phyloP scores from a whole-genome alignment of 1,140 invertebrate species.

The Babylonia areolata region DNA sequence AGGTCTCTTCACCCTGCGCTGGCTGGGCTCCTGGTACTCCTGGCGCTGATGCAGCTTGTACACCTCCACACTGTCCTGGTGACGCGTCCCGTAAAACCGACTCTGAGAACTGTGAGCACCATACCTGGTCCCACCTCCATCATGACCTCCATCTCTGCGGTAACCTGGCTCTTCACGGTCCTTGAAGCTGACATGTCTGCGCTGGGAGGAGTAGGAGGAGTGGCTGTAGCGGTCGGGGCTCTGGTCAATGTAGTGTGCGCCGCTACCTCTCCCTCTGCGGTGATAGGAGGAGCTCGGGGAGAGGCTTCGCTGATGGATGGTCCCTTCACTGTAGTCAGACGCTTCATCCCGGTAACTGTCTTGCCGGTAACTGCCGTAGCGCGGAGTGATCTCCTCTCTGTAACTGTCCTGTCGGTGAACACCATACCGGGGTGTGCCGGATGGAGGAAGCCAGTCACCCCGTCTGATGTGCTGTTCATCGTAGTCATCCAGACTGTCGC shows the following conservation, averaged over 20 bases:
- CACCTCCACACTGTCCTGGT: neutral
- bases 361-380: constrained; percentile 14
- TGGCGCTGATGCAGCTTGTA: neutral
- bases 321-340: constrained; percentile 16
- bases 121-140: neutral
- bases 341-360: constrained; percentile 31
- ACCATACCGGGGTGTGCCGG: neutral
- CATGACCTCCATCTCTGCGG: neutral
- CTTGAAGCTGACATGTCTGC: constrained; percentile 21
- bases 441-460: neutral
- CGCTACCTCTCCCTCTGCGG: neutral
- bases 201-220: constrained; percentile 21
- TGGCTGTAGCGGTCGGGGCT: constrained; percentile 27
- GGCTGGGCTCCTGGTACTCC: neutral
- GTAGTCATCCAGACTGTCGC: constrained; percentile 15
- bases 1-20: neutral
- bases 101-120: neutral
- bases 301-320: neutral
- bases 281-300: neutral
- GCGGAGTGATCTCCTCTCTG: neutral
- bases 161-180: neutral
- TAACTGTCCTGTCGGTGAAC: neutral
- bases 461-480: neutral
- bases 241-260: neutral
- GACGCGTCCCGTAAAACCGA: neutral